Base-by-base conservation (phyloP, 2,113 vertebrate species). In the Pao palembangensis region DNA sequence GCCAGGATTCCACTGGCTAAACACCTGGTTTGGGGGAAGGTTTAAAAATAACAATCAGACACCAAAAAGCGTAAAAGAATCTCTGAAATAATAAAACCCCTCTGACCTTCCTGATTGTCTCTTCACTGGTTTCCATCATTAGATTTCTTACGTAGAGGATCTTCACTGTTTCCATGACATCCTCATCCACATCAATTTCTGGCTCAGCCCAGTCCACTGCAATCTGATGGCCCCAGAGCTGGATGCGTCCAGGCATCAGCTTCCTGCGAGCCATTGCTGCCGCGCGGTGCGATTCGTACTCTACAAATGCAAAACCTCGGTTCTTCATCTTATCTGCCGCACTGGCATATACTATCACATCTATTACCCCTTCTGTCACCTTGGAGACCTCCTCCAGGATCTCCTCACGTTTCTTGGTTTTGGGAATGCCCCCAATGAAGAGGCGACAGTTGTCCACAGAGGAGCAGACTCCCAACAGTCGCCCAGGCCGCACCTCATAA, bases 311-410 rank as follows among this genome's bases (percentile, higher is more conserved):
- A 0, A 99, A 99, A 69, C 97, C 97, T 52, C 97, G 92, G 82
- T 99, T 99, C 88, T 98, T 99, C 97, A 99, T 96, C 89, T 99
- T 99, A 88, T 99, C 97, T 4, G 97, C 96, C 0, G 96, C 97
- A 0, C 97, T 99, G 60, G 97, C 96, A 5, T 99, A 99, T 43
- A 99, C 97, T 0, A 99, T 99, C 58, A 99, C 96, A 4, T 99
- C 96, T 18, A 98, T 88, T 44, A 98, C 97, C 0, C 97, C 97
- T 75, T 99, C 97, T 0, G 97, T 98, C 85, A 99, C 97, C 80
- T 98, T 99, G 67, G 96, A 91, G 3, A 99, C 94, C 88, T 99
- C 97, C 80, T 98, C 96, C 72, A 99, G 85, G 86, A 99, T 99
- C 89, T 99, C 97, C 81, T 98, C 97, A n/a, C 96, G 93, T 82